Conservation (phyloP, 1,140 invertebrate species). For the Drosophila pruinosa region DNA sequence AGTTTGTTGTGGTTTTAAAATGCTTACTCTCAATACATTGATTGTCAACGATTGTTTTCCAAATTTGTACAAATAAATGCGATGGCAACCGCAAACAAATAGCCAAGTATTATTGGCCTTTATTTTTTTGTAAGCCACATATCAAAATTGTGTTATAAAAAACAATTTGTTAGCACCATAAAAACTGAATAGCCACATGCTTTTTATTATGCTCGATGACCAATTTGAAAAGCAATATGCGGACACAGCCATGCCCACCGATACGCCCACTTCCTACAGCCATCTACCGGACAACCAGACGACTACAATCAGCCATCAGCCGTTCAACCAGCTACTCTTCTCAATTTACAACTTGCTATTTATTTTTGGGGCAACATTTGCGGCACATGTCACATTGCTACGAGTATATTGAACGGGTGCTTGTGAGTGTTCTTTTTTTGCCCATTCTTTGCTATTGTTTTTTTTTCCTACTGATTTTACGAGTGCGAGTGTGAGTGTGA, state of each 20-base stretch:
- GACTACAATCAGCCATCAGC: slow-evolving; percentile 7
- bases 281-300: not conserved
- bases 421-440: slow-evolving; percentile 26
- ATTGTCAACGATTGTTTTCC: slow-evolving; percentile 6
- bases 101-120: slow-evolving; percentile 45
- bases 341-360: slow-evolving; percentile 74
- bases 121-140: slow-evolving; percentile 24
- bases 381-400: slow-evolving; percentile 63
- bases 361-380: slow-evolving; percentile 62
- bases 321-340: slow-evolving; percentile 32
- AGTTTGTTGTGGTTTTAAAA: not conserved
- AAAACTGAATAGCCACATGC: slow-evolving; percentile 52
- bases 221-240: slow-evolving; percentile 77
- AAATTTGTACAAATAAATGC: slow-evolving; percentile 26
- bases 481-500: slow-evolving; percentile 37
- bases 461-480: slow-evolving; percentile 46
- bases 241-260: slow-evolving; percentile 1
- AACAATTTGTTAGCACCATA: slow-evolving; percentile 77
- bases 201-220: slow-evolving; percentile 72
- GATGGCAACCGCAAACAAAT: slow-evolving; percentile 33
- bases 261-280: not conserved
- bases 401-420: slow-evolving; percentile 28
- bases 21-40: not conserved
- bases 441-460: not conserved
- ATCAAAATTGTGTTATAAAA: slow-evolving; percentile 75